A percentile compares a stretch with the other conserved stretches of the same genome.
Evolutionary conservation across 1,140 invertebrate species (phyloP).

Genomic region (Euwallacea fornicatus): DNA sequence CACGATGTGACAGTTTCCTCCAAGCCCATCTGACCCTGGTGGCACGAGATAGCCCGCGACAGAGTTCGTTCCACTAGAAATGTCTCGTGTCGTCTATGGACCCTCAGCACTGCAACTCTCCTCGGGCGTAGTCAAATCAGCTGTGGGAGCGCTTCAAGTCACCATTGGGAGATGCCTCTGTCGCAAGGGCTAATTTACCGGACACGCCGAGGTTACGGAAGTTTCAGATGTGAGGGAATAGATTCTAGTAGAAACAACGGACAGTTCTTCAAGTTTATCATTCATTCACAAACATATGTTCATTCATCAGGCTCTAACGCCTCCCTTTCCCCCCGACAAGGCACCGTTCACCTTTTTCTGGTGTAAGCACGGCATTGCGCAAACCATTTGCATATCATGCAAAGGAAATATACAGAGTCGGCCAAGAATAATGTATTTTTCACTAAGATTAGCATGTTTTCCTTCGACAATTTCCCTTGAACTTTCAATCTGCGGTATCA

Average conservation of each 20-base stretch:
- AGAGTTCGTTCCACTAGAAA: not conserved
- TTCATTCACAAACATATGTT: slow-evolving; percentile 50
- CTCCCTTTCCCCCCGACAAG: no score
- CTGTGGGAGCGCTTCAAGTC: not conserved
- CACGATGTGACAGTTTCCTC: slow-evolving; percentile 30
- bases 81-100: no score
- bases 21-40: slow-evolving; percentile 46
- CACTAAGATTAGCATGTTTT: no score
- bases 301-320: slow-evolving; percentile 43
- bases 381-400: no score
- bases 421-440: no score
- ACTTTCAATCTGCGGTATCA: no score
- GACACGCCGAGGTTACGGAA: not conserved
- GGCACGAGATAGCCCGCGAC: slow-evolving; percentile 6
- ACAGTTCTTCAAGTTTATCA: slow-evolving; percentile 42
- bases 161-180: not conserved
- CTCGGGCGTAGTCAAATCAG: not conserved
- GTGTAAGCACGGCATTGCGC: no score
- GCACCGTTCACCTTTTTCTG: no score
- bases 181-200: not conserved
- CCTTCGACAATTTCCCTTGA: no score
- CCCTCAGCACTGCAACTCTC: not conserved
- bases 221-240: slow-evolving; percentile 10
- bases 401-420: no score
- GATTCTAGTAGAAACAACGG: slow-evolving; percentile 17